phyloP scores from a whole-genome alignment of 2,797 vertebrate species.

The Phataginus tricuspis region DNA sequence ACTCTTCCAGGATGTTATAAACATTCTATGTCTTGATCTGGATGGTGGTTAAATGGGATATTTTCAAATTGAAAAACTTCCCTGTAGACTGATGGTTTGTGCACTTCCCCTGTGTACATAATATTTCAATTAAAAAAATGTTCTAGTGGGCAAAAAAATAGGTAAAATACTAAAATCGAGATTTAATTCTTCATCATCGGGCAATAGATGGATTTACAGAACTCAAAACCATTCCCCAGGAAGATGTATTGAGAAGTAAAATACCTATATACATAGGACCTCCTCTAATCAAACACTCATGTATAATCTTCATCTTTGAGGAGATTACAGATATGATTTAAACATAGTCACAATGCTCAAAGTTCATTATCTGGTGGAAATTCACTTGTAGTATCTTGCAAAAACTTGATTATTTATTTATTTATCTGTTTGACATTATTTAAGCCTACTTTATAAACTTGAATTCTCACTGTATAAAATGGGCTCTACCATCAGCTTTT shows the following conservation, averaged over 20 bases:
- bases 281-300: not conserved
- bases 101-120: not conserved
- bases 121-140: not conserved
- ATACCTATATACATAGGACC: not conserved
- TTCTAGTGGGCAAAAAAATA: not conserved
- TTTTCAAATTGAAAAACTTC: not conserved
- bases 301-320: not conserved
- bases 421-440: not conserved
- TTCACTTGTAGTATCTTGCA: not conserved
- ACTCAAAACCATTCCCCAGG: not conserved
- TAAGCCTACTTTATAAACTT: slow-evolving; percentile 21
- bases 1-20: too few species aligned
- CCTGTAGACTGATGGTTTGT: not conserved
- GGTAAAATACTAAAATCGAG: slow-evolving; percentile 15
- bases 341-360: not conserved
- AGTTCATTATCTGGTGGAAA: not conserved
- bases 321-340: not conserved
- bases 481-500: not conserved
- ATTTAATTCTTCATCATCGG: not conserved
- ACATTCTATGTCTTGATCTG: not conserved
- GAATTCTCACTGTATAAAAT: not conserved
- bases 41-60: not conserved
- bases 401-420: not conserved
- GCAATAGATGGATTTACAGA: not conserved
- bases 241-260: not conserved